Evolutionary conservation across 2,113 vertebrate species (phyloP).

Genomic region (Psophia crepitans): DNA sequence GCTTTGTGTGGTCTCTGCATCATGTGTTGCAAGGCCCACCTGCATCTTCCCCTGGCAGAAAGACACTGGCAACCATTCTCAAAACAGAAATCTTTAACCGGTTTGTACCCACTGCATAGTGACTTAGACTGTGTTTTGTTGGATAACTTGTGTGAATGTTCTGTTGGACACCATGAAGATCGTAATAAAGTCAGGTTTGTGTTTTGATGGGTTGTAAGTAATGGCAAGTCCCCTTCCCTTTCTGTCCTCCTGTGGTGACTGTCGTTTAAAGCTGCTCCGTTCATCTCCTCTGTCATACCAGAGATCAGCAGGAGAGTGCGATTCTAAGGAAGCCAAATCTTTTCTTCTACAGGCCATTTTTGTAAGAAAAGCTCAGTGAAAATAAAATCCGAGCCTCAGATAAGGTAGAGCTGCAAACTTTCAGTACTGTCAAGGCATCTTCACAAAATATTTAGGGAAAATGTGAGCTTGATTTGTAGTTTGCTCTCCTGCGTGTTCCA

Average conservation of each 20-base stretch:
- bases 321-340: not conserved
- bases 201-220: not conserved
- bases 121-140: not conserved
- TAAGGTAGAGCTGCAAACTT: not conserved
- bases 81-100: not conserved
- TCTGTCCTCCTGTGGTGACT: not conserved
- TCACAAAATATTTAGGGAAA: not conserved
- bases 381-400: not conserved
- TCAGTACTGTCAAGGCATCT: not conserved
- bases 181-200: not conserved
- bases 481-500: not conserved
- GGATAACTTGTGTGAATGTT: not conserved
- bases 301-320: not conserved
- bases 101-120: not conserved
- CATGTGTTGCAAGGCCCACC: not conserved
- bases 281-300: not conserved
- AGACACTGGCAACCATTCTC: not conserved
- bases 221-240: not conserved
- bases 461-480: not conserved
- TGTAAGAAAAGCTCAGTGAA: not conserved
- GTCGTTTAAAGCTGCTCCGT: constrained; percentile 4
- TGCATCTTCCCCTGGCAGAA: not conserved
- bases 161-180: not conserved
- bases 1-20: rapidly evolving
- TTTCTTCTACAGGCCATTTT: not conserved